phyloP scores from a whole-genome alignment of 2,797 vertebrate species.

The Leuciscus waleckii region DNA sequence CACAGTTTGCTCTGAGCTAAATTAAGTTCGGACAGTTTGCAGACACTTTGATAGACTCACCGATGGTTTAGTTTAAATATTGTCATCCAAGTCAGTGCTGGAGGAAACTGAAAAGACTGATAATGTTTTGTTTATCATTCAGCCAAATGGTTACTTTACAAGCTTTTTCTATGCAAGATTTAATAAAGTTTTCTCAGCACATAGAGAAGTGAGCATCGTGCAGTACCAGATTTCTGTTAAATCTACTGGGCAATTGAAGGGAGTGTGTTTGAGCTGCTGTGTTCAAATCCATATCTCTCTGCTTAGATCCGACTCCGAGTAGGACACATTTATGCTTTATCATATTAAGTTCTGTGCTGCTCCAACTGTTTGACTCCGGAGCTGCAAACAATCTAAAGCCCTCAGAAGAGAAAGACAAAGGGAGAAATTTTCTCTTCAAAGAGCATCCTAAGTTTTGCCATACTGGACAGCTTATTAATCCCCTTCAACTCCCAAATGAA shows the following conservation, averaged over 20 bases:
- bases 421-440: conserved; percentile 28
- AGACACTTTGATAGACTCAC: conserved; percentile 31
- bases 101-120: background rate
- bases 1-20: background rate
- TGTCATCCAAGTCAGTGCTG: background rate
- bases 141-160: background rate
- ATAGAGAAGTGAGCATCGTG: background rate
- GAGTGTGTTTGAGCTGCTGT: background rate
- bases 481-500: conserved; percentile 17
- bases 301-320: background rate
- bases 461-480: conserved; percentile 37
- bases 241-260: background rate
- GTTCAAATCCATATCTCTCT: conserved; percentile 1
- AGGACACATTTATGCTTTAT: background rate
- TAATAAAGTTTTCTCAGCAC: background rate
- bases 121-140: background rate
- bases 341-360: conserved; percentile 24
- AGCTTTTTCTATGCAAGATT: background rate
- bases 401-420: conserved; percentile 25
- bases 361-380: conserved; percentile 21
- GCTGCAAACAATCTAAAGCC: conserved; percentile 25
- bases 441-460: conserved; percentile 9
- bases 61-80: background rate
- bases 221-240: background rate
- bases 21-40: conserved; percentile 31